phyloP scores from a whole-genome alignment of 2,888 invertebrate genomes.

The Leptinotarsa haldemani region DNA sequence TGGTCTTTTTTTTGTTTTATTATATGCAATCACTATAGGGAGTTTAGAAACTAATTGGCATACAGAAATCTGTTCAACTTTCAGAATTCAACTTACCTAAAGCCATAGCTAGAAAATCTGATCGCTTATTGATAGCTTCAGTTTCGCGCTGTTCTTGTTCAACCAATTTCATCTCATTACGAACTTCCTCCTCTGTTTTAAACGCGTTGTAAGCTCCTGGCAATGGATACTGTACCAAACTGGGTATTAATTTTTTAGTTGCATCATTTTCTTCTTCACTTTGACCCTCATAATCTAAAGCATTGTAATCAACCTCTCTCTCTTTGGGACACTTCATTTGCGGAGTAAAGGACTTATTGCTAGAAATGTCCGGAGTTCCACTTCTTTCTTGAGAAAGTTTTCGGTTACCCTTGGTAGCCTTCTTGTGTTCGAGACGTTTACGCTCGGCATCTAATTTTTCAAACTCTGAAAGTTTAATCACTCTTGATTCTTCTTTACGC shows the following conservation, averaged over 20 bases:
- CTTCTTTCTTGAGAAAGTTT: conserved; percentile 68
- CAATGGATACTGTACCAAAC: conserved; percentile 65
- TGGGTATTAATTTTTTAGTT: conserved; percentile 53
- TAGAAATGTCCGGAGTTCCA: conserved; percentile 64
- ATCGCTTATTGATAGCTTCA: conserved; percentile 58
- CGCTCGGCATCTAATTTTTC: conserved; percentile 80
- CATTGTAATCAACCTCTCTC: conserved; percentile 75
- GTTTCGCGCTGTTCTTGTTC: conserved; percentile 43
- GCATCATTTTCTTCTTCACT: conserved; percentile 60
- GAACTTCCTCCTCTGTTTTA: conserved; percentile 45
- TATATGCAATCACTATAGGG: too few species aligned
- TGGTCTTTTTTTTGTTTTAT: too few species aligned
- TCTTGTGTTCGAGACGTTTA: conserved; percentile 69
- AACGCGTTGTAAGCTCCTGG: conserved; percentile 53
- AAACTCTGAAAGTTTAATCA: conserved; percentile 84
- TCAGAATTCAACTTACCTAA: conserved; percentile 52
- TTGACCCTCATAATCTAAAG: conserved; percentile 75
- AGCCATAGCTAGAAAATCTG: conserved; percentile 70
- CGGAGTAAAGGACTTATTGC: conserved; percentile 42
- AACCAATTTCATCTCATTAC: conserved; percentile 37
- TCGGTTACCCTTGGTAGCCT: conserved; percentile 50
- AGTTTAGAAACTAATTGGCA: not conserved
- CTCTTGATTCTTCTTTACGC: conserved; percentile 88
- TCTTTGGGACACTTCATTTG: conserved; percentile 42
- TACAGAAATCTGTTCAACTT: not conserved